phyloP scores from a whole-genome alignment of 2,888 invertebrate genomes.

The Drosophila koepferae region DNA sequence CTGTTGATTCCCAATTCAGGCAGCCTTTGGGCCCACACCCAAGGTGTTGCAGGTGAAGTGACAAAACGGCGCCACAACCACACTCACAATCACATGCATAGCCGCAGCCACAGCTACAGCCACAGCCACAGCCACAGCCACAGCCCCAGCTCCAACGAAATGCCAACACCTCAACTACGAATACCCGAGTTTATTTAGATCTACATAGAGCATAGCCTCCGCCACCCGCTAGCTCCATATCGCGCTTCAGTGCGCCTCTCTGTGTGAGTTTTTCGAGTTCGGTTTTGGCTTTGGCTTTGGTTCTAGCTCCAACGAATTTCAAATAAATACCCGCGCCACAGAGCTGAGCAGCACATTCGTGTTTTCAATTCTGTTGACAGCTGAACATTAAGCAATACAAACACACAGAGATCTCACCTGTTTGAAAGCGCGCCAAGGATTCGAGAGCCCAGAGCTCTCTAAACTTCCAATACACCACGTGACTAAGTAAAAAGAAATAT shows the following conservation, averaged over 20 bases:
- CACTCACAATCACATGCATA: background rate
- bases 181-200: conserved; percentile 14
- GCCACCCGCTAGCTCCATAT: conserved; percentile 37
- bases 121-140: conserved; percentile 2
- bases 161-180: conserved; percentile 60
- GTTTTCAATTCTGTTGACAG: conserved; percentile 52
- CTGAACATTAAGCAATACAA: conserved; percentile 22
- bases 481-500: conserved; percentile 13
- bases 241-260: conserved; percentile 76
- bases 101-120: background rate
- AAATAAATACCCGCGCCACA: conserved; percentile 72
- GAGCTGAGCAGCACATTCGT: conserved; percentile 70
- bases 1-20: conserved; percentile 7
- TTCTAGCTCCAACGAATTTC: conserved; percentile 54
- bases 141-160: conserved; percentile 14
- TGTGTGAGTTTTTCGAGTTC: conserved; percentile 33
- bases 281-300: conserved; percentile 47
- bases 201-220: conserved; percentile 6
- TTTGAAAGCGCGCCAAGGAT: conserved; percentile 41
- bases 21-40: conserved; percentile 33
- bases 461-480: conserved; percentile 28
- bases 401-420: background rate
- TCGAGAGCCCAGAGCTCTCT: conserved; percentile 13
- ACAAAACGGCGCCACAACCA: conserved; percentile 64
- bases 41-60: conserved; percentile 76